Percentiles rank a stretch among this genome's conserved stretches.
phyloP scores from a whole-genome alignment of 2,113 vertebrate genomes.

The Oceanodroma tethys region DNA sequence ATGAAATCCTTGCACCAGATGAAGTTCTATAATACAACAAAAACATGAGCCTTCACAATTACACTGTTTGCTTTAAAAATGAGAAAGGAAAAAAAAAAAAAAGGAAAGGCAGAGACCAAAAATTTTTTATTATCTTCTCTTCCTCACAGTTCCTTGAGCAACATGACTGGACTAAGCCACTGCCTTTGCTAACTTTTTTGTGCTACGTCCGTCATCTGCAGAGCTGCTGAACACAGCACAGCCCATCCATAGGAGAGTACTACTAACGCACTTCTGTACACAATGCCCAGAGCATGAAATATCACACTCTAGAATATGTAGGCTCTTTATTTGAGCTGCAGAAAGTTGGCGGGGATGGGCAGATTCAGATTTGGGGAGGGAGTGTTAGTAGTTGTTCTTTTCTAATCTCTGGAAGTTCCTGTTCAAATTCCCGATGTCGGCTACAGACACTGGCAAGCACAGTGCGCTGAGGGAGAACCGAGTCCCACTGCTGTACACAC shows the following conservation, averaged over 20 bases:
- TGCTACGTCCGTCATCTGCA: rapidly evolving
- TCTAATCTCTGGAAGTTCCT: neutral
- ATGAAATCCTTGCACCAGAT: neutral
- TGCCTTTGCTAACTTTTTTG: neutral
- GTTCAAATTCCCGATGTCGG: neutral
- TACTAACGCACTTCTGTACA: neutral
- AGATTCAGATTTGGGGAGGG: neutral
- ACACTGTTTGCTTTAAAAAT: neutral
- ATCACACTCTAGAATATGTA: neutral
- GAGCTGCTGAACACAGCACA: neutral
- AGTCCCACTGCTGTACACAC: neutral
- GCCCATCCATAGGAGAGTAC: rapidly evolving
- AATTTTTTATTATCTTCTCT: neutral
- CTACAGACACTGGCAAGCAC: neutral
- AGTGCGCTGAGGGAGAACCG: neutral
- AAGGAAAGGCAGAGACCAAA: neutral
- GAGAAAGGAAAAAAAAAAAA: rapidly evolving
- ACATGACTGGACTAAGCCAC: neutral
- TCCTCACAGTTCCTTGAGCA: neutral
- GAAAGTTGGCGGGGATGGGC: neutral
- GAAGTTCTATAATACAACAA: neutral
- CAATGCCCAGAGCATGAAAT: neutral
- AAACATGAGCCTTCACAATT: neutral
- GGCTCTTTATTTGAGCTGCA: neutral
- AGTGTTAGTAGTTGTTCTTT: neutral